Percentiles rank a stretch among this genome's conserved stretches.
phyloP scores from a whole-genome alignment of 2,113 vertebrate species.

The Silurus meridionalis region DNA sequence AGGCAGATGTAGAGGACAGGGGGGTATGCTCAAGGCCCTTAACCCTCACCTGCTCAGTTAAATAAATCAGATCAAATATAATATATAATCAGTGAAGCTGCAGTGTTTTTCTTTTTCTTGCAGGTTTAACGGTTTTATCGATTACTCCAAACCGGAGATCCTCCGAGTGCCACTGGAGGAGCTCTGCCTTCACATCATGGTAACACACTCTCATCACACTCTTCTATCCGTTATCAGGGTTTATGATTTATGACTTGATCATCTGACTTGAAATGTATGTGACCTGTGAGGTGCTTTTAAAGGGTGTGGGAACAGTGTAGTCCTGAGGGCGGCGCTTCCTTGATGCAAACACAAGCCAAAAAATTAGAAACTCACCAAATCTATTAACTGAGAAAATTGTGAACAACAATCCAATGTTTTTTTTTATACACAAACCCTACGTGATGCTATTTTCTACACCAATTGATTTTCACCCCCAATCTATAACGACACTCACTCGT shows the following conservation, averaged over 20 bases:
- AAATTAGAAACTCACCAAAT: not conserved
- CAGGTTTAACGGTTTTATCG: constrained; percentile 89
- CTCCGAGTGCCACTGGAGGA: constrained; percentile 94
- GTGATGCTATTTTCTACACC: too few relatives aligned
- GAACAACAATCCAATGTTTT: not conserved
- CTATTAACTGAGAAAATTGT: not conserved
- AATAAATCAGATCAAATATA: too few relatives aligned
- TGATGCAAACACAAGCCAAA: not conserved
- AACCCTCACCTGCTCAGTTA: too few relatives aligned
- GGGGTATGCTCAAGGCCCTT: too few relatives aligned
- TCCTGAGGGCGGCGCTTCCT: not conserved
- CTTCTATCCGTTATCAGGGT: not conserved
- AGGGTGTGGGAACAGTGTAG: not conserved
- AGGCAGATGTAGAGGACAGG: too few relatives aligned
- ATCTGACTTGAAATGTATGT: not conserved
- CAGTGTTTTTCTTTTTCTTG: not conserved
- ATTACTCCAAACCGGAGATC: constrained; percentile 97
- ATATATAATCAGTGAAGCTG: not conserved
- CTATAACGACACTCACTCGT: too few relatives aligned
- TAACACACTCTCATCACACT: constrained; percentile 53
- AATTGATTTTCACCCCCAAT: not conserved
- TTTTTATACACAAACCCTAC: not conserved
- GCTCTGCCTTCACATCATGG: constrained; percentile 96
- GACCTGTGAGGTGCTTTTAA: not conserved
- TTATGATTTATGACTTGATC: not conserved